Base-by-base conservation (phyloP, 2,113 vertebrate species). In the human region DNA sequence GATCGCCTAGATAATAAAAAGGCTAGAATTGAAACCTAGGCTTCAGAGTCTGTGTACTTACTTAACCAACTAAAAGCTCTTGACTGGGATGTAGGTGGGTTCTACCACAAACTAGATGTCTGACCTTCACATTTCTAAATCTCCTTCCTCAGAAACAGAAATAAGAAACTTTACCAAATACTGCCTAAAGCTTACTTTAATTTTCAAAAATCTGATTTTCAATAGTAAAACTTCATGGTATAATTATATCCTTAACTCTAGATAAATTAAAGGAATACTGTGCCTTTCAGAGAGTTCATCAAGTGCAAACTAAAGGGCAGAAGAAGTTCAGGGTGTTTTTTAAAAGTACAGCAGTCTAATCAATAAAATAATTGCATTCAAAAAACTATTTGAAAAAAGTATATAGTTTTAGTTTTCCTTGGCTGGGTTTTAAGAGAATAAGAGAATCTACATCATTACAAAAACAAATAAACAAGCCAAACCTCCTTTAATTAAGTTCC, bases 381-480 rank as follows among this genome's bases (percentile, higher is more conserved):
- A 50, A 40, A 76, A 93, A 78, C 50, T 59, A 57, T 57, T 45
- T 70, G 13, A 93, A 25, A 52, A 32, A 70, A 68, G 30, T 84
- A 57, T 30, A 50, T 32, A 50, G 25, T 81, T 96, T 59, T 82
- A 90, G 23, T 23, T 72, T 72, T 38, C 25, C 3, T 87, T 27
- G 30, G 32, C 48, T 70, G 25, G 12, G 70, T 92, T 92, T 88
- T 92, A 73, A 81, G 88, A 92, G 78, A 92, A 59, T 25, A 35
- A 86, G 35, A 32, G 20, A 35, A 43, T 82, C 8, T 7, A 25
- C 6, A 27, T 84, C 27, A 59, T 80, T 88, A 64, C 4, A 55
- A 52, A 84, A 90, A 87, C 20, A 73, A 90, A 87, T 7, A 89
- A 89, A 94, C 13, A 81, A 76, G 25, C 22, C 82, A 95, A 96